Conservation (phyloP, 2,888 invertebrate species). For the Cosmia pyralina region DNA sequence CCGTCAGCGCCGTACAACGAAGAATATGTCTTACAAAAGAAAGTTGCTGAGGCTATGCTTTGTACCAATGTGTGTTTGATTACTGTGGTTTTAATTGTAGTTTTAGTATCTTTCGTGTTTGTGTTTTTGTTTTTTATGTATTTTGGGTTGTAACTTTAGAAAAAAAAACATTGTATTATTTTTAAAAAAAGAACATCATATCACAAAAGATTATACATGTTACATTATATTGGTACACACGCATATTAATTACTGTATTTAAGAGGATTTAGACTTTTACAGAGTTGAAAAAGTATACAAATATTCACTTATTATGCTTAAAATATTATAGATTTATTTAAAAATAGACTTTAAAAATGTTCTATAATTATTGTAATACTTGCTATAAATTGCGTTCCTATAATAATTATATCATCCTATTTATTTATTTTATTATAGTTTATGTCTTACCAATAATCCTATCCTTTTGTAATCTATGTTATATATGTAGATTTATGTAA, state of each 20-base stretch:
- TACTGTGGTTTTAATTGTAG: constrained; percentile 16
- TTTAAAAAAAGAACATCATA: background rate
- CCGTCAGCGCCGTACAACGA: constrained; percentile 52
- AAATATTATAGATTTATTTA: background rate
- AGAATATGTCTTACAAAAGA: constrained; percentile 32
- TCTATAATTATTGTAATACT: background rate
- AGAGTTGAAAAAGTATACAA: no score
- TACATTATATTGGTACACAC: background rate
- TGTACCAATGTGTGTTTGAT: constrained; percentile 41
- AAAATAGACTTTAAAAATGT: background rate
- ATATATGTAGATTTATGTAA: background rate
- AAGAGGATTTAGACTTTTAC: no score
- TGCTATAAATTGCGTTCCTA: background rate
- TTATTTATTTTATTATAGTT: constrained; percentile 1
- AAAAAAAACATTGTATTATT: background rate
- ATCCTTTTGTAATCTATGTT: background rate
- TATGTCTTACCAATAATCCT: background rate
- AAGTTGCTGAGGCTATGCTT: constrained; percentile 16
- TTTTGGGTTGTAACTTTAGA: background rate
- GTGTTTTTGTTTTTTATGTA: constrained; percentile 36
- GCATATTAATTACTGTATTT: background rate
- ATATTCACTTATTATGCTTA: no score
- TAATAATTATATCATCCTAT: background rate
- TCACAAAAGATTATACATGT: background rate
- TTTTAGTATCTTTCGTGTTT: constrained; percentile 15